These are phyloP conservation scores for Tychaedon coryphoeus DNA, from an alignment of 2,113 vertebrate genomes.

Conservation along the genomic window DNA sequence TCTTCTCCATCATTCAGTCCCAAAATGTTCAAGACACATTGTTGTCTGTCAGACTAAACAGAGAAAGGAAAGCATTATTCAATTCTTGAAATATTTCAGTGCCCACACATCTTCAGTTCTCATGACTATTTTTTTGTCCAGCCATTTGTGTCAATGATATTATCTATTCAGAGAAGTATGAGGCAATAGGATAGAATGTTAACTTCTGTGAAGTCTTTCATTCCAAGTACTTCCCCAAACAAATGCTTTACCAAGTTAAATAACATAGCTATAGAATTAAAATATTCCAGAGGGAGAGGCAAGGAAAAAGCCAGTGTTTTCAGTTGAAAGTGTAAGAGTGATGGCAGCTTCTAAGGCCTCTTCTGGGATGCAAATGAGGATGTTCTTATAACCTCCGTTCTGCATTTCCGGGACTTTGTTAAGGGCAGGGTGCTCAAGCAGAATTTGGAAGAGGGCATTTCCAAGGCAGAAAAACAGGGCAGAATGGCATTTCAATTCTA, in stretches of 20 bases:
- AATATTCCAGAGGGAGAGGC: not conserved
- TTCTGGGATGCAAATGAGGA: not conserved
- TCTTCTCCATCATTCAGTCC: slow-evolving; percentile 24
- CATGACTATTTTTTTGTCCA: slow-evolving; percentile 57
- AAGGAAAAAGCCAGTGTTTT: not conserved
- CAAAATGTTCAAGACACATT: slow-evolving; percentile 18
- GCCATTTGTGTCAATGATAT: slow-evolving; percentile 52
- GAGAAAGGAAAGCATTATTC: slow-evolving; percentile 49
- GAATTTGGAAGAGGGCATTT: not conserved
- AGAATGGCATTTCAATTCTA: not conserved
- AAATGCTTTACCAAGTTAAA: slow-evolving; percentile 11
- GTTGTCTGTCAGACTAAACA: slow-evolving; percentile 53
- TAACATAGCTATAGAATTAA: not conserved
- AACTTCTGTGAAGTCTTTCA: slow-evolving; percentile 38
- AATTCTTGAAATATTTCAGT: slow-evolving; percentile 67
- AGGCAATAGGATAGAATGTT: slow-evolving; percentile 51
- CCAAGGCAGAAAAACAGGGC: not conserved
- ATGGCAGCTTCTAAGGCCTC: not conserved
- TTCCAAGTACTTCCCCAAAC: not conserved
- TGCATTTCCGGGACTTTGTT: not conserved
- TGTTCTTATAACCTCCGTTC: not conserved
- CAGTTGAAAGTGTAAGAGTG: not conserved
- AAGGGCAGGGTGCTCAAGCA: not conserved
- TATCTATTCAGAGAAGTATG: slow-evolving; percentile 61
- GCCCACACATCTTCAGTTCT: slow-evolving; percentile 69